Base-by-base conservation (phyloP, 2,888 invertebrate species). In the Macrosoma leucophasiata region DNA sequence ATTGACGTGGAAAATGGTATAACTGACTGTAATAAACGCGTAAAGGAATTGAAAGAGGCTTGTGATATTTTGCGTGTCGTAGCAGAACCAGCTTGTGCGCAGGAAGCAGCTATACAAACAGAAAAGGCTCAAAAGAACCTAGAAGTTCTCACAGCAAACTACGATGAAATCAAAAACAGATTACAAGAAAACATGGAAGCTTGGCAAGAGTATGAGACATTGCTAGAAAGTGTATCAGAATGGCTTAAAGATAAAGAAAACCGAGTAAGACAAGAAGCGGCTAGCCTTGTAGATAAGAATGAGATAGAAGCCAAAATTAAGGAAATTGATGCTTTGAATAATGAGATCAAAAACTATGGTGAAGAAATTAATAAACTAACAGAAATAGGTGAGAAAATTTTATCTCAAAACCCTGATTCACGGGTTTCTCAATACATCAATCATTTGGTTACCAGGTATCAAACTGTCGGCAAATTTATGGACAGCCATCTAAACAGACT, bases 161-260 rank as follows among this genome's bases (percentile, higher is more conserved):
- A 90, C 50, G 77, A 84, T 15, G 87, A 89, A 52, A 92, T 93
- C 3, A 91, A 91, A 59, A 75, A 78, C 12, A 73, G 89, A 30
- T 70, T 95, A 0, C 87, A 90, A 49, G 87, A 89, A 46, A 91
- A 92, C 51, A 89, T 93, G 6, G 87, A 86, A 14, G 76, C 93
- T 6, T 95, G 95, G 91, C 89, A 91, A 50, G 89, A 91, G 45
- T 96, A 95, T 62, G 95, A 96, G 61, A 75, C 84, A 5, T 78
- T 90, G 11, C 89, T 92, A 31, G 95, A 95, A 52, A 88, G 87
- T 40, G 86, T 94, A 2, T 87, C 90, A 0, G 85, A 88, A 5
- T 94, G 93, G 92, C 62, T 96, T 11, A 92, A 93, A 61, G 91
- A 92, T 30, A 89, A 90, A 41, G 95, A 96, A 75, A 90, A 88